Percentiles rank a stretch among this genome's conserved stretches.
Conservation (phyloP, 2,113 vertebrate genomes). For the Anas platyrhynchos region DNA sequence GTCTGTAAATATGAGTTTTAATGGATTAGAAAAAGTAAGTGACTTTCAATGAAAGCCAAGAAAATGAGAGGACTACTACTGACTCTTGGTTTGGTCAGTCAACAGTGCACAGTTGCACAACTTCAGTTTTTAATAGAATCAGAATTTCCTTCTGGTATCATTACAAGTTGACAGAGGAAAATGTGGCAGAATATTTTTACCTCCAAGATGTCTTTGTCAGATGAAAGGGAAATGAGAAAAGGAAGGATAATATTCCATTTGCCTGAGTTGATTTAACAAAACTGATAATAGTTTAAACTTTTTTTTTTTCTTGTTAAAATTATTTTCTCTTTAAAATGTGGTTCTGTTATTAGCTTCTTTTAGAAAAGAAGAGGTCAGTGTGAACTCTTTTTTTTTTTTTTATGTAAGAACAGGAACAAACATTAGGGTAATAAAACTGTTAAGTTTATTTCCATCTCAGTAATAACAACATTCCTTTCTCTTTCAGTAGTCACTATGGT, state of each 20-base stretch:
- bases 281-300: not conserved
- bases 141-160: not conserved
- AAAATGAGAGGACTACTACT: not conserved
- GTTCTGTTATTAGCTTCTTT: not conserved
- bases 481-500: not conserved
- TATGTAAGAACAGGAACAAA: not conserved
- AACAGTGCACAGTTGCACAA: not conserved
- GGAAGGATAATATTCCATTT: not conserved
- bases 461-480: not conserved
- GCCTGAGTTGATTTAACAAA: not conserved
- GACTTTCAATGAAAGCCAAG: slow-evolving; percentile 10
- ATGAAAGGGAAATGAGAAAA: not conserved
- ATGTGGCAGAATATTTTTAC: not conserved
- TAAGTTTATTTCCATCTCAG: not conserved
- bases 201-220: not conserved
- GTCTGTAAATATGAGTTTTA: slow-evolving; percentile 42
- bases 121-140: not conserved
- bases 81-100: not conserved
- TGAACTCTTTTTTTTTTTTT: not conserved
- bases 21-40: slow-evolving; percentile 35
- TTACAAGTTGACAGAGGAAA: not conserved
- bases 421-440: not conserved
- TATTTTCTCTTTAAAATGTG: not conserved
- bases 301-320: not conserved
- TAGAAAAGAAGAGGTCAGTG: not conserved